phyloP scores from a whole-genome alignment of 2,797 vertebrate species.

The Enteromius paludinosus region DNA sequence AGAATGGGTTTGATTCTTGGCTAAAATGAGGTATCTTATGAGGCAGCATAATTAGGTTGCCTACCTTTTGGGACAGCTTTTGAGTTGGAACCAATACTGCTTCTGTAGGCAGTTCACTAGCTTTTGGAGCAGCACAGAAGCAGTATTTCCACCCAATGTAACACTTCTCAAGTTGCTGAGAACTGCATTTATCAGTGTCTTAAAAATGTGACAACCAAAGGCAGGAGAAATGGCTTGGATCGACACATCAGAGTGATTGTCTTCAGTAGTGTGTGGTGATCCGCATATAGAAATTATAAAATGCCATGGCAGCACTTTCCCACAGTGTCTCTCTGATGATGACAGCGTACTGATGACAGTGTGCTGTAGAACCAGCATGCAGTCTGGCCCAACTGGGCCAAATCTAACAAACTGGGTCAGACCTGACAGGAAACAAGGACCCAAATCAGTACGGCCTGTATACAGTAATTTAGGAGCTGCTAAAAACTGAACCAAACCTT shows the following conservation, averaged over 20 bases:
- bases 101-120: not conserved
- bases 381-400: conserved; percentile 46
- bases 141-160: not conserved
- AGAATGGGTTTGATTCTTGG: not conserved
- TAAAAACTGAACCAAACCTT: conserved; percentile 34
- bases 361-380: conserved; percentile 46
- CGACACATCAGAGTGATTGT: conserved; percentile 28
- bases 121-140: not conserved
- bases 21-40: conserved; percentile 1
- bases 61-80: not conserved
- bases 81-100: conserved; percentile 14
- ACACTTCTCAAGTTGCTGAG: conserved; percentile 12
- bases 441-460: conserved; percentile 19
- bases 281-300: conserved; percentile 45
- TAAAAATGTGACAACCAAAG: conserved; percentile 40
- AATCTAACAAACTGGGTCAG: conserved; percentile 49
- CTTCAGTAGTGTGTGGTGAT: conserved; percentile 39
- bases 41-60: conserved; percentile 6
- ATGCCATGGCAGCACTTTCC: conserved; percentile 42
- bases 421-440: conserved; percentile 35
- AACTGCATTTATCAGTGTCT: conserved; percentile 23
- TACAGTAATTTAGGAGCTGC: conserved; percentile 24
- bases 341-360: conserved; percentile 11
- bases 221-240: conserved; percentile 13
- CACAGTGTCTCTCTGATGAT: conserved; percentile 9